These are phyloP conservation scores for Stichopus horrens DNA, from an alignment of 53 echinoderm and acorn worm species.

Conservation along the genomic window DNA sequence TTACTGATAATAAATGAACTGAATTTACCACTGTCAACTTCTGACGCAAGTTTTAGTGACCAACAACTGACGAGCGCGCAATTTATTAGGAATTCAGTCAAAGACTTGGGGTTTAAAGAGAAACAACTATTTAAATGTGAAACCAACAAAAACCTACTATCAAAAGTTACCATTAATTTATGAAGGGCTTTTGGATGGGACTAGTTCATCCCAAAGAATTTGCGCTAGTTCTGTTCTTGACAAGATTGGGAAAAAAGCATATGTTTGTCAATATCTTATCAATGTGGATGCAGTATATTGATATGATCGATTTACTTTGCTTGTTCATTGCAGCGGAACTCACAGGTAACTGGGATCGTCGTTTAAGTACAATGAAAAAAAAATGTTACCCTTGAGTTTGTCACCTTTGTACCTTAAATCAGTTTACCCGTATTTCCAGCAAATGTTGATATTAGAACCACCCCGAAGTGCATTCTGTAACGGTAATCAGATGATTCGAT, in stretches of 20 bases:
- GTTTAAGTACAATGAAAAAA: constrained; percentile 29
- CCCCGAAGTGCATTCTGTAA: constrained; percentile 7
- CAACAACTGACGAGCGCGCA: background rate
- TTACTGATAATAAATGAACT: background rate
- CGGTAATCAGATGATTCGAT: constrained; percentile 30
- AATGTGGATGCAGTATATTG: constrained; percentile 52
- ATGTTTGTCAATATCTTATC: too few relatives aligned
- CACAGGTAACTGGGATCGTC: constrained; percentile 51
- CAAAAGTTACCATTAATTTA: background rate
- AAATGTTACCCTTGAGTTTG: constrained; percentile 49
- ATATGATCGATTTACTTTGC: constrained; percentile 47
- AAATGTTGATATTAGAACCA: constrained; percentile 31
- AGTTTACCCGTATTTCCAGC: constrained; percentile 37
- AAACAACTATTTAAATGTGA: background rate
- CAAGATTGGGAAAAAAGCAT: background rate
- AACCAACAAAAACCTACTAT: background rate
- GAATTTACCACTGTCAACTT: background rate
- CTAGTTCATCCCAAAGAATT: constrained; percentile 21
- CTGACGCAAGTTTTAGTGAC: background rate
- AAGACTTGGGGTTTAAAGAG: background rate
- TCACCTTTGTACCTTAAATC: constrained; percentile 52
- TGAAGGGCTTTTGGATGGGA: constrained; percentile 29
- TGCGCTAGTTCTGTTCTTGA: constrained; percentile 19
- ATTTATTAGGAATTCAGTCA: background rate
- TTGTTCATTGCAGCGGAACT: constrained; percentile 48